Evolutionary conservation across 2,888 invertebrate species (phyloP).

Genomic region (Chydorus sphaericus): DNA sequence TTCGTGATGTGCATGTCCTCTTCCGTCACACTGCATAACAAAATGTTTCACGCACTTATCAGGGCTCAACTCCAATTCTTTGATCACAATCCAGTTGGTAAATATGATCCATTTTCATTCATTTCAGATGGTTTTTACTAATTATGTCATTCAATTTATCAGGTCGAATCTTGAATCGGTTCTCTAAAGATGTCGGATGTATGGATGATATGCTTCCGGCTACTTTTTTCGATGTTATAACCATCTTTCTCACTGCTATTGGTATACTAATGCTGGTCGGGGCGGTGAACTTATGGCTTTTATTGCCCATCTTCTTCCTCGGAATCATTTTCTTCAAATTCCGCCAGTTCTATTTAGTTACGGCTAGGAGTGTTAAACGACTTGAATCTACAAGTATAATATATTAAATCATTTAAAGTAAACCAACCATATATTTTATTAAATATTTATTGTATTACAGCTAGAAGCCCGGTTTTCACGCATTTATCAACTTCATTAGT

Average conservation of each 20-base stretch:
- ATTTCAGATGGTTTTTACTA: too few species aligned
- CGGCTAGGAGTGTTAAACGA: conserved; percentile 34
- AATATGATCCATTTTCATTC: too few species aligned
- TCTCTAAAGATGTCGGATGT: conserved; percentile 68
- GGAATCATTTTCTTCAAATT: conserved; percentile 28
- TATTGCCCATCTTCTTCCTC: conserved; percentile 28
- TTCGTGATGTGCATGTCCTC: conserved; percentile 30
- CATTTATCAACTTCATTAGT: conserved; percentile 68
- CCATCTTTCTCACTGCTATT: conserved; percentile 22
- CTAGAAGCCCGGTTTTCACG: conserved; percentile 37
- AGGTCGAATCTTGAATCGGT: conserved; percentile 55
- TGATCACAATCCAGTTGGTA: conserved; percentile 69
- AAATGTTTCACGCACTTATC: conserved; percentile 34
- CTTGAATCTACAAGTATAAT: conserved; percentile 34
- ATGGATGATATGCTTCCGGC: conserved; percentile 59
- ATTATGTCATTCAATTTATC: neutral
- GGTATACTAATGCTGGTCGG: conserved; percentile 35
- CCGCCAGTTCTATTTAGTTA: conserved; percentile 31
- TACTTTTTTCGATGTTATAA: conserved; percentile 33
- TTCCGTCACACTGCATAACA: conserved; percentile 32
- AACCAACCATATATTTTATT: neutral
- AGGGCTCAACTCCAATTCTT: conserved; percentile 47
- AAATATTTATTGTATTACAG: conserved; percentile 23
- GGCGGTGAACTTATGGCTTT: conserved; percentile 30
- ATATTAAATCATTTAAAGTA: too few species aligned